A percentile compares a stretch with the other conserved stretches of the same genome.
Conservation (phyloP, 2,113 vertebrate genomes). For the Indicator indicator region DNA sequence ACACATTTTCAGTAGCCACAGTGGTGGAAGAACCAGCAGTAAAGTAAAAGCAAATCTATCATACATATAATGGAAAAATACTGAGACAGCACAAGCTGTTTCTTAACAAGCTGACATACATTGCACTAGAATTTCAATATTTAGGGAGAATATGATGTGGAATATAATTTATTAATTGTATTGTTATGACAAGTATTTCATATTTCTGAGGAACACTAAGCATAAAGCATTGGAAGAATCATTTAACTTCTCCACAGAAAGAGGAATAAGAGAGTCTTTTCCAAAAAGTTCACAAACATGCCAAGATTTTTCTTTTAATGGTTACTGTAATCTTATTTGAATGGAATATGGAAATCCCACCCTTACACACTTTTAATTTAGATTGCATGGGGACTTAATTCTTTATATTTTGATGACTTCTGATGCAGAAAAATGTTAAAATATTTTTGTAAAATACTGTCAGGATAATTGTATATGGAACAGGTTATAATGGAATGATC, state of each 20-base stretch:
- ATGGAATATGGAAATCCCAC: not conserved
- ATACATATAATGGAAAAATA: not conserved
- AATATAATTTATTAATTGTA: not conserved
- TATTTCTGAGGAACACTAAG: not conserved
- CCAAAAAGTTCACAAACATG: not conserved
- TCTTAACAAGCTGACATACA: not conserved
- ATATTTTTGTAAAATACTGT: not conserved
- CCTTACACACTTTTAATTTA: not conserved
- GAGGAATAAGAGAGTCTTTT: not conserved
- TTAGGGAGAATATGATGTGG: not conserved
- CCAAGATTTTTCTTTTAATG: not conserved
- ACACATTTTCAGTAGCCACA: not conserved
- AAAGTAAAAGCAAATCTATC: not conserved
- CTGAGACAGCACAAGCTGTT: not conserved
- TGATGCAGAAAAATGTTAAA: constrained; percentile 5
- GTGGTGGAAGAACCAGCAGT: not conserved
- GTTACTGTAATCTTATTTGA: not conserved
- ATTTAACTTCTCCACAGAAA: not conserved
- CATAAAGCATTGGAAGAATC: not conserved
- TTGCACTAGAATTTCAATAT: not conserved
- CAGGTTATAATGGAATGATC: constrained; percentile 24
- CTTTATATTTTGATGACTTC: not conserved
- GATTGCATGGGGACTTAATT: not conserved
- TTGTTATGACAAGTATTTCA: not conserved
- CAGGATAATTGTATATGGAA: not conserved